Percentiles rank a stretch among this genome's conserved stretches.
phyloP scores from a whole-genome alignment of 2,113 vertebrate species.

The Agapornis roseicollis region DNA sequence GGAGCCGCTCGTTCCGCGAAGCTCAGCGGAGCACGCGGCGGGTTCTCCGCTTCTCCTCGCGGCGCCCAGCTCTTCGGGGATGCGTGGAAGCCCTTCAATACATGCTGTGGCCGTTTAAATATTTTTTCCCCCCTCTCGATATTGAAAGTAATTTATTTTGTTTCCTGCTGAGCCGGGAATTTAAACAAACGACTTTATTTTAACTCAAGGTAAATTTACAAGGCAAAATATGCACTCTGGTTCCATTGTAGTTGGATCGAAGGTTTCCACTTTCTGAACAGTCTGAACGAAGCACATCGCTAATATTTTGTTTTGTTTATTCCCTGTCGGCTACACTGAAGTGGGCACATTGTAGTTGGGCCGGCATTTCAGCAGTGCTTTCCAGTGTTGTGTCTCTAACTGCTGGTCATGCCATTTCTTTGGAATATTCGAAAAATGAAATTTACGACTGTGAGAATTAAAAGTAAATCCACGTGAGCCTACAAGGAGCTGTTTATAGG shows the following conservation, averaged over 20 bases:
- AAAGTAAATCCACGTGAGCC: not conserved
- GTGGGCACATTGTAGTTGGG: not conserved
- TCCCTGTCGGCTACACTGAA: not conserved
- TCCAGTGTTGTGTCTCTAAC: not conserved
- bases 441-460: not conserved
- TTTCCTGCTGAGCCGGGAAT: not conserved
- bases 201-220: not conserved
- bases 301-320: slow-evolving; percentile 30
- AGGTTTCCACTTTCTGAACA: not conserved
- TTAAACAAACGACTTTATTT: slow-evolving; percentile 7
- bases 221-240: not conserved
- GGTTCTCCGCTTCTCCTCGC: not conserved
- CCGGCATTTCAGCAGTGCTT: not conserved
- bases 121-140: fast-evolving
- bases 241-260: not conserved
- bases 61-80: not conserved
- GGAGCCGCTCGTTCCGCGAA: not conserved
- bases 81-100: not conserved
- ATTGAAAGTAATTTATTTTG: not conserved
- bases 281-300: not conserved
- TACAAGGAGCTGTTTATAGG: not conserved
- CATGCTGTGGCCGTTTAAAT: not conserved
- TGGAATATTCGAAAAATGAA: not conserved
- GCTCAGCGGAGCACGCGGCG: not conserved
- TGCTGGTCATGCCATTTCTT: not conserved